phyloP scores from a whole-genome alignment of 2,113 vertebrate species.

The Pterocles gutturalis region DNA sequence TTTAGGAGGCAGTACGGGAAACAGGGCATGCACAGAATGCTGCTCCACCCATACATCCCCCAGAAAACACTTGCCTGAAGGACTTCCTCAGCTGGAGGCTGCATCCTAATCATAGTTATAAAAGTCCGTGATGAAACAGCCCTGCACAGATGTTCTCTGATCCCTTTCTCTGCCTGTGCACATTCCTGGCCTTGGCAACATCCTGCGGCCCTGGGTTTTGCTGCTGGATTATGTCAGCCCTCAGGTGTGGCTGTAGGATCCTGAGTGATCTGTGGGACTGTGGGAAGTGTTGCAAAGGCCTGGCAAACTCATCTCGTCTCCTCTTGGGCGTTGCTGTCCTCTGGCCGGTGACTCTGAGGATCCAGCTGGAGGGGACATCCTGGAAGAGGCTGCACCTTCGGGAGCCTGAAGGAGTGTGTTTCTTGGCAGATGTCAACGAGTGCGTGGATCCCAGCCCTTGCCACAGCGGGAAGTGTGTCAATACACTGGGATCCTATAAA shows the following conservation, averaged over 20 bases:
- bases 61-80: slow-evolving; percentile 22
- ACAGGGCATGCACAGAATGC: neutral
- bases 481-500: slow-evolving; percentile 85
- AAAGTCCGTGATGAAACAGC: neutral
- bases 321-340: neutral
- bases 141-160: slow-evolving; percentile 25
- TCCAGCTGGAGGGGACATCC: neutral
- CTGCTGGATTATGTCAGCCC: slow-evolving; percentile 19
- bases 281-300: neutral
- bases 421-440: slow-evolving; percentile 84
- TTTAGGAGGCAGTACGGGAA: neutral
- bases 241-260: neutral
- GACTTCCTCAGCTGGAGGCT: slow-evolving; percentile 36
- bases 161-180: neutral
- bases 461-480: slow-evolving; percentile 81
- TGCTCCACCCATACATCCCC: neutral
- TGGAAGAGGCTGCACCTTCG: neutral
- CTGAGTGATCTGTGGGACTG: neutral
- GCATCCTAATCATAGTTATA: neutral
- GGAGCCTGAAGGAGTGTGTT: slow-evolving; percentile 54
- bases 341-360: neutral
- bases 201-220: neutral
- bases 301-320: neutral
- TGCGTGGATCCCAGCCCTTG: slow-evolving; percentile 83
- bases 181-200: slow-evolving; percentile 26